Percentiles rank a stretch among this genome's conserved stretches.
phyloP scores from a whole-genome alignment of 2,113 vertebrate genomes.

The Lipophrys pholis region DNA sequence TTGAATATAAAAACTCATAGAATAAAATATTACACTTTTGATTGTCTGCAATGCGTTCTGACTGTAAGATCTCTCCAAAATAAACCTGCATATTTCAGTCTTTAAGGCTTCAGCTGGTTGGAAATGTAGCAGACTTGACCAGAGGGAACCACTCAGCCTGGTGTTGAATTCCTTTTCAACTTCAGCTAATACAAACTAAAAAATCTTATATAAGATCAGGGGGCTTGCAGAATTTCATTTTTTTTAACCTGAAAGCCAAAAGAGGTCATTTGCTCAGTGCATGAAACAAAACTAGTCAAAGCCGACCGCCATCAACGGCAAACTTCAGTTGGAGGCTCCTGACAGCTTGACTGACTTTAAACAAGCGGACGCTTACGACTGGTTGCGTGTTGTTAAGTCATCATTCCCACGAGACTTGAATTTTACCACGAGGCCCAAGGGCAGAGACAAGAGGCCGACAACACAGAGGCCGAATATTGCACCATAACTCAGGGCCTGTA shows the following conservation, averaged over 20 bases:
- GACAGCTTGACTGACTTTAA: slow-evolving; percentile 9
- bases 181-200: not conserved
- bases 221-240: not conserved
- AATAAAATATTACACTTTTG: too few species aligned
- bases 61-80: too few species aligned
- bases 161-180: not conserved
- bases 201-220: not conserved
- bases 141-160: too few species aligned
- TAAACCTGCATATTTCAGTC: too few species aligned
- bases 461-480: slow-evolving; percentile 23
- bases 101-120: too few species aligned
- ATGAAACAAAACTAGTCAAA: slow-evolving; percentile 1
- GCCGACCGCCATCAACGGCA: not conserved
- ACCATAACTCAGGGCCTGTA: slow-evolving; percentile 22
- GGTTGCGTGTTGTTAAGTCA: slow-evolving; percentile 58
- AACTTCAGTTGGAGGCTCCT: slow-evolving; percentile 27
- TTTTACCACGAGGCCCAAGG: slow-evolving; percentile 1
- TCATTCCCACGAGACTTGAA: slow-evolving; percentile 27
- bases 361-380: slow-evolving; percentile 28
- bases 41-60: too few species aligned
- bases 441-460: slow-evolving; percentile 27
- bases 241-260: slow-evolving; percentile 13
- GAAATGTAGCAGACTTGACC: too few species aligned
- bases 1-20: too few species aligned
- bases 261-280: not conserved